Base-by-base conservation (phyloP, 2,888 invertebrate genomes). In the Theretra japonica region DNA sequence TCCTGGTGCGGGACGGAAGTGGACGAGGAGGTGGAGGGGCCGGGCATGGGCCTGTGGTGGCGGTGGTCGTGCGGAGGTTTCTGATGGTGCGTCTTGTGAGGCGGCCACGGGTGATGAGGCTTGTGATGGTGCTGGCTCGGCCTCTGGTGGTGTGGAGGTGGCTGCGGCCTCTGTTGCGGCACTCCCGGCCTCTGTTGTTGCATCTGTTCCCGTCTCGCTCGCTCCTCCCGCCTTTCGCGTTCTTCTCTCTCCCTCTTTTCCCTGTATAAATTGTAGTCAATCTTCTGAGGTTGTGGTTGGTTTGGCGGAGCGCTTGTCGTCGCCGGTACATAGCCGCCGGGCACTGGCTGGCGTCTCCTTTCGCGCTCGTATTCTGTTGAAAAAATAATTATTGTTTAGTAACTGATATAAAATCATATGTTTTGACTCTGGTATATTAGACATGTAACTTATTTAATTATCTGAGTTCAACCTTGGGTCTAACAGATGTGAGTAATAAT, bases 241-340 rank as follows among this genome's bases (percentile, higher is more conserved):
- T 96, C 95, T 75, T 96, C 89, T 48, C 96, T 91, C 79, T 96
- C 96, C 68, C 95, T 93, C 82, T 96, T 96, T 83, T 96, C 96
- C 28, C 96, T 91, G 84, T 96, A 96, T 15, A 96, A 94, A 72
- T 95, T 95, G 79, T 95, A 95, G 82, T 95, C 95, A 72, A 95
- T 94, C 80, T 95, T 95, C 79, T 95, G 95, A 2, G 94, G 93
- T 69, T 90, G 87, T 33, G 94, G 85, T 72, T 91, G 84, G 71
- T 89, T 82, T 41, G 92, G 79, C 72, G 89, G 82, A 1, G 91
- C 76, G 0, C 86, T 77, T 4, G 84, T 75, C 0, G 90, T 86
- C 0, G 93, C 93, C 0, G 94, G 93, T 2, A 94, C 93, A 78
- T 94, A 94, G 1, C 94, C 93, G 41, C 94, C 94, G 0, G 92